phyloP scores from a whole-genome alignment of 2,888 invertebrate genomes.

The Pandemis corylana region DNA sequence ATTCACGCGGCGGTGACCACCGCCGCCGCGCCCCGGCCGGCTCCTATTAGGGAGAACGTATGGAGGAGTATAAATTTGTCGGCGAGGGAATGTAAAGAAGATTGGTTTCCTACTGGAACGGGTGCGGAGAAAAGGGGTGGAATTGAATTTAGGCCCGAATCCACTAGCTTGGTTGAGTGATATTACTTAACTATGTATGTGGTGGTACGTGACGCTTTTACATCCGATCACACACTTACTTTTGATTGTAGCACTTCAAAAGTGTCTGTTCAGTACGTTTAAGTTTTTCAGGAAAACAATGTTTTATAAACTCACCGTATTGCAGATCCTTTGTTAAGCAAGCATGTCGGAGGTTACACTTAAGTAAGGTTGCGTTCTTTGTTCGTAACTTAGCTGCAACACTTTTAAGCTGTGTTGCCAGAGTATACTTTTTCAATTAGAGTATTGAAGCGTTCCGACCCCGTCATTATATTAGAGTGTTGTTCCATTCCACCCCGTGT shows the following conservation, averaged over 20 bases:
- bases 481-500: conserved; percentile 79
- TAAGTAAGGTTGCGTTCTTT: conserved; percentile 19
- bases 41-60: conserved; percentile 73
- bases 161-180: conserved; percentile 73
- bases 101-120: conserved; percentile 79
- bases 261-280: neutral
- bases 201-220: conserved; percentile 68
- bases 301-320: neutral
- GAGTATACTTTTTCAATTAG: conserved; percentile 84
- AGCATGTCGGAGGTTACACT: neutral
- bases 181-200: conserved; percentile 72
- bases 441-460: conserved; percentile 84
- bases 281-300: neutral
- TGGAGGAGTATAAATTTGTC: conserved; percentile 82
- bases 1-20: conserved; percentile 63
- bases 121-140: conserved; percentile 75
- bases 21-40: conserved; percentile 50
- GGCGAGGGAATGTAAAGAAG: conserved; percentile 82
- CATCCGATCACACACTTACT: conserved; percentile 64
- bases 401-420: conserved; percentile 76
- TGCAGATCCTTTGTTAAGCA: neutral
- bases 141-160: conserved; percentile 82
- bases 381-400: conserved; percentile 50
- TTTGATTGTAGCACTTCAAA: conserved; percentile 53
- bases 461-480: conserved; percentile 85